These are phyloP conservation scores for Subacronicta megacephala DNA, from an alignment of 2,888 invertebrate genomes.

Conservation along the genomic window DNA sequence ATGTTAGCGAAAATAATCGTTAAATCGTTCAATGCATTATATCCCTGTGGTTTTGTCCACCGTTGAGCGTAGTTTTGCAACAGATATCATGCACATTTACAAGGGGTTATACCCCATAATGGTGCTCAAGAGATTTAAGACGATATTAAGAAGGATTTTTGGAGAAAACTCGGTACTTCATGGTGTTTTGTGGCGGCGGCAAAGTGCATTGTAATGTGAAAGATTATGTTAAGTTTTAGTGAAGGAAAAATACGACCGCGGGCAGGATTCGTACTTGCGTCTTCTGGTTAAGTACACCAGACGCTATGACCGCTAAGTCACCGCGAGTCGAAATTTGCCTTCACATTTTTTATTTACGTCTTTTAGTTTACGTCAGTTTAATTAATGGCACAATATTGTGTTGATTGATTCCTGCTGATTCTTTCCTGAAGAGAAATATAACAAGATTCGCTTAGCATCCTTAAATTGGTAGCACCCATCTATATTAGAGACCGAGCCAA, in stretches of 20 bases:
- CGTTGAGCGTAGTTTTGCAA: constrained; percentile 51
- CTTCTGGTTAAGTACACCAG: too few relatives aligned
- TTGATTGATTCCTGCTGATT: too few relatives aligned
- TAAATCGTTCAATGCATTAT: constrained; percentile 28
- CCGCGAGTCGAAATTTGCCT: too few relatives aligned
- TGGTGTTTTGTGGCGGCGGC: constrained; percentile 41
- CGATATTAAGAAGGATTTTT: constrained; percentile 52
- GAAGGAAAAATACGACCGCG: too few relatives aligned
- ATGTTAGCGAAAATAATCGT: too few relatives aligned
- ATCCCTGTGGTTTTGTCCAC: constrained; percentile 47
- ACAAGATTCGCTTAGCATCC: too few relatives aligned
- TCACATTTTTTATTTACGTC: too few relatives aligned
- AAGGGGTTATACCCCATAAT: constrained; percentile 52
- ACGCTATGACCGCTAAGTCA: too few relatives aligned
- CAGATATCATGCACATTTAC: constrained; percentile 55
- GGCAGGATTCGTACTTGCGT: too few relatives aligned
- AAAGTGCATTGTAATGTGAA: constrained; percentile 12
- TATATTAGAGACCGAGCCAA: too few relatives aligned
- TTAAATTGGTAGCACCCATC: too few relatives aligned
- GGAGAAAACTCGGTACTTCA: constrained; percentile 45
- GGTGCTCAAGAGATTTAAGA: constrained; percentile 53
- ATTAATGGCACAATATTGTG: constrained; percentile 6
- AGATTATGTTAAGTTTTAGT: constrained; percentile 26
- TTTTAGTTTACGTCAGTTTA: constrained; percentile 3
- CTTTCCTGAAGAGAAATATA: too few relatives aligned